These are phyloP conservation scores for Andrena chrysosceles DNA, from an alignment of 2,888 invertebrate species.

Conservation along the genomic window DNA sequence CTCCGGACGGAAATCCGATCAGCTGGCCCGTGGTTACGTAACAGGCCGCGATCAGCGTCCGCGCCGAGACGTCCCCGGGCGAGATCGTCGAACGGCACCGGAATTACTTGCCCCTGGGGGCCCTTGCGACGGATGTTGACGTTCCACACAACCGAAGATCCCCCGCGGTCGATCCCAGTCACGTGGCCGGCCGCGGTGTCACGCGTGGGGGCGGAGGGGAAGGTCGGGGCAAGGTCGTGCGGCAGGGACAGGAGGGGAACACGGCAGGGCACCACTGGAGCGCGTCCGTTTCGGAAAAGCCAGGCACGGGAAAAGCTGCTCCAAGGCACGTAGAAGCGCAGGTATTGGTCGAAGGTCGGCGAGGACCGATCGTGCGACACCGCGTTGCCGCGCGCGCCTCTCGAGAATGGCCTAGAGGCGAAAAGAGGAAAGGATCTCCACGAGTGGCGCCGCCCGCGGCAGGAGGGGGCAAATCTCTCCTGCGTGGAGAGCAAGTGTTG, in stretches of 20 bases:
- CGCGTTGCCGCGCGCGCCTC: conserved; percentile 84
- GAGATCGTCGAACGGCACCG: conserved; percentile 9
- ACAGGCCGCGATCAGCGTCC: conserved; percentile 39
- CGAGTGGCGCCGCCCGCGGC: conserved; percentile 84
- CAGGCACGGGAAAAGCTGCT: conserved; percentile 66
- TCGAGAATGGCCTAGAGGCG: conserved; percentile 86
- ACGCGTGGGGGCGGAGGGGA: conserved; percentile 60
- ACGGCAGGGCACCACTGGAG: not conserved
- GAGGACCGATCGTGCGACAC: conserved; percentile 78
- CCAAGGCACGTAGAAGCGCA: conserved; percentile 64
- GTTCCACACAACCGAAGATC: conserved; percentile 28
- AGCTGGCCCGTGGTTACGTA: conserved; percentile 35
- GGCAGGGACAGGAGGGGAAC: not conserved
- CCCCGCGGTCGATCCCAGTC: conserved; percentile 46
- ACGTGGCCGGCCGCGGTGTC: conserved; percentile 57
- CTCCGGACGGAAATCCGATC: not conserved
- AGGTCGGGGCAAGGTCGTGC: conserved; percentile 5
- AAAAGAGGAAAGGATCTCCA: conserved; percentile 85
- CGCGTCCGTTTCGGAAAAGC: conserved; percentile 72
- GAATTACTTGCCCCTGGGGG: conserved; percentile 26
- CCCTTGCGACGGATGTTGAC: conserved; percentile 41
- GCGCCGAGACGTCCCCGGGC: conserved; percentile 29
- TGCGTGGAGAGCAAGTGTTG: conserved; percentile 77
- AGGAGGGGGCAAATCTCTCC: conserved; percentile 70
- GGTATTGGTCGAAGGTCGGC: conserved; percentile 78